These are phyloP conservation scores for Elephas maximus DNA, from an alignment of 2,113 vertebrate species.

Conservation along the genomic window DNA sequence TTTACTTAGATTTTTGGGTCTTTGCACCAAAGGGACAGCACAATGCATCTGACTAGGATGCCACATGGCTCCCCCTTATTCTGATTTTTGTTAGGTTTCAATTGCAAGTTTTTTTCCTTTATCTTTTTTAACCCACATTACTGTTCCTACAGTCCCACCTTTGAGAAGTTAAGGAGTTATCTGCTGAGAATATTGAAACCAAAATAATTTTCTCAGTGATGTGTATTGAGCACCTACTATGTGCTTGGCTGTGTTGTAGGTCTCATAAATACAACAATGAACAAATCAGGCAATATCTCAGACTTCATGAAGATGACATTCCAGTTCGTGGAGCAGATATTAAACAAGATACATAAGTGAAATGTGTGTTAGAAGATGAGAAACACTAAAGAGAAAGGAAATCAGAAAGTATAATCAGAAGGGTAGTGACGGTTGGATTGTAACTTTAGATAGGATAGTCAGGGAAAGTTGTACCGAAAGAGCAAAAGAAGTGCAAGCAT, in stretches of 20 bases:
- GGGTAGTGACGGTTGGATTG: not conserved
- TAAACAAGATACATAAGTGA: constrained; percentile 7
- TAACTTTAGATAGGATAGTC: not conserved
- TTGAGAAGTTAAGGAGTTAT: not conserved
- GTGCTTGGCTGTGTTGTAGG: not conserved
- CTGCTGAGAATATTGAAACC: not conserved
- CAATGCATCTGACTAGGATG: no score
- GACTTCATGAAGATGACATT: not conserved
- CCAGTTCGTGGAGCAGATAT: not conserved
- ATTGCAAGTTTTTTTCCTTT: not conserved
- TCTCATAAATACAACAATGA: constrained; percentile 20
- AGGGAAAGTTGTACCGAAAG: not conserved
- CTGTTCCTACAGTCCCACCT: not conserved
- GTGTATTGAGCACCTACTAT: not conserved
- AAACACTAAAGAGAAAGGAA: constrained; percentile 15
- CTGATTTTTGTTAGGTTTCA: not conserved
- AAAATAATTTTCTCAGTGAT: not conserved
- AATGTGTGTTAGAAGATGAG: not conserved
- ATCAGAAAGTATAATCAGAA: not conserved
- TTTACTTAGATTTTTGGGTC: no score
- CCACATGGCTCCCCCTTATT: not conserved
- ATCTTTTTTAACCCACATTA: constrained; percentile 19
- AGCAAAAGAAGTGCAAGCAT: not conserved
- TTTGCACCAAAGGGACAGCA: no score
- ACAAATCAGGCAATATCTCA: not conserved